phyloP scores from a whole-genome alignment of 2,888 invertebrate species.

The Cosmopolites sordidus region DNA sequence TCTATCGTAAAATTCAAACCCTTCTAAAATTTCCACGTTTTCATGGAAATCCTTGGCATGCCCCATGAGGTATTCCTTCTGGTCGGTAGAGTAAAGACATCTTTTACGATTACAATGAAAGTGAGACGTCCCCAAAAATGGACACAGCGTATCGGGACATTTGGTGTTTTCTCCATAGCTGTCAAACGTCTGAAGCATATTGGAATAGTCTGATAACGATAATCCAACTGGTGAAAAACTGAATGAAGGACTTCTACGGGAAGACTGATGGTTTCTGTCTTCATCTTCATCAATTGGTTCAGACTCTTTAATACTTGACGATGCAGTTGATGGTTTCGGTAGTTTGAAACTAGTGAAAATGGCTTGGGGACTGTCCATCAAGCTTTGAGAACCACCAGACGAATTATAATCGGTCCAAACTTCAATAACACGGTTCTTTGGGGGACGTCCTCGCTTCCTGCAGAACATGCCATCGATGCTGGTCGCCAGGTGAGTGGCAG shows the following conservation, averaged over 20 bases:
- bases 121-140: constrained; percentile 66
- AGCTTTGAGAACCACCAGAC: constrained; percentile 39
- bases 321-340: constrained; percentile 59
- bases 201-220: constrained; percentile 15
- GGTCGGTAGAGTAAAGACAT: constrained; percentile 80
- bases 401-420: constrained; percentile 72
- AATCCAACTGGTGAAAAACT: neutral
- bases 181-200: constrained; percentile 56
- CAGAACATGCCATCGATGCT: constrained; percentile 89
- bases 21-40: constrained; percentile 74
- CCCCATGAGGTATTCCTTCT: constrained; percentile 70
- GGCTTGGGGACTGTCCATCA: constrained; percentile 73
- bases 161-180: constrained; percentile 57
- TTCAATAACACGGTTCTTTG: constrained; percentile 91
- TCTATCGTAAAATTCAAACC: constrained; percentile 79
- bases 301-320: constrained; percentile 41
- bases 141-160: constrained; percentile 75
- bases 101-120: constrained; percentile 79
- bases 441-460: constrained; percentile 91
- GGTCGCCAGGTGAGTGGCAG: constrained; percentile 59
- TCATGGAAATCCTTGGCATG: constrained; percentile 86
- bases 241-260: constrained; percentile 5
- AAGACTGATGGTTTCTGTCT: constrained; percentile 27
- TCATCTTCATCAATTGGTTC: constrained; percentile 45
- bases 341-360: constrained; percentile 91